A percentile compares a stretch with the other conserved stretches of the same genome.
Conservation (phyloP, 2,113 vertebrate species). For the Dicentrarchus labrax region DNA sequence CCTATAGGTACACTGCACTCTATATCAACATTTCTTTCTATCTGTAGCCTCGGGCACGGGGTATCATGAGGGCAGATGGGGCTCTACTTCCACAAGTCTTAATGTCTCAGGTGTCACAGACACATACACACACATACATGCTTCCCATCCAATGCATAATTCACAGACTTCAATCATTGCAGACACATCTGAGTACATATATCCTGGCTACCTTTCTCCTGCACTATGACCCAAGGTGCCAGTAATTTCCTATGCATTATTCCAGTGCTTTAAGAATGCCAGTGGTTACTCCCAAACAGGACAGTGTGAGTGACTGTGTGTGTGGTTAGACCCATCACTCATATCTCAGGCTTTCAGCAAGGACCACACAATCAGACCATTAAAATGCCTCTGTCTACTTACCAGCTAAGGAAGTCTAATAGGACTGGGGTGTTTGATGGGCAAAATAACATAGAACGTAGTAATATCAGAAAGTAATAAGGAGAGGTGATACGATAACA, state of each 20-base stretch:
- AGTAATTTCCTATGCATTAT: constrained; percentile 47
- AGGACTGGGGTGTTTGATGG: not conserved
- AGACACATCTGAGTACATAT: constrained; percentile 25
- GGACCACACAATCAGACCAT: constrained; percentile 17
- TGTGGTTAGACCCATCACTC: constrained; percentile 15
- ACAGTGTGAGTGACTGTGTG: not conserved
- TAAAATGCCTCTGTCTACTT: constrained; percentile 15
- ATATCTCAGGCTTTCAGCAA: constrained; percentile 33
- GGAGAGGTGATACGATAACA: not conserved
- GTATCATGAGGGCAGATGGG: constrained; percentile 44
- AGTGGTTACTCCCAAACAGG: constrained; percentile 30
- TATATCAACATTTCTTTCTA: constrained; percentile 52
- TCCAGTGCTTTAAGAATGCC: constrained; percentile 34
- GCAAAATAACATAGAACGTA: constrained; percentile 11
- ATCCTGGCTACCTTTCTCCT: constrained; percentile 26
- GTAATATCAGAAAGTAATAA: not conserved
- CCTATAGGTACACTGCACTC: constrained; percentile 45
- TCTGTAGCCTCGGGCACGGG: constrained; percentile 53
- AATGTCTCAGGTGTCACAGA: constrained; percentile 58
- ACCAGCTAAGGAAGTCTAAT: constrained; percentile 21
- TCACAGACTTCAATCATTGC: constrained; percentile 38
- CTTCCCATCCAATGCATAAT: constrained; percentile 50
- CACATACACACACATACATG: constrained; percentile 9
- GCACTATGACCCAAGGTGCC: constrained; percentile 26
- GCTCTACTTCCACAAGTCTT: constrained; percentile 42